These are phyloP conservation scores for Ciconia maguari DNA, from an alignment of 2,113 vertebrate species.

Conservation along the genomic window DNA sequence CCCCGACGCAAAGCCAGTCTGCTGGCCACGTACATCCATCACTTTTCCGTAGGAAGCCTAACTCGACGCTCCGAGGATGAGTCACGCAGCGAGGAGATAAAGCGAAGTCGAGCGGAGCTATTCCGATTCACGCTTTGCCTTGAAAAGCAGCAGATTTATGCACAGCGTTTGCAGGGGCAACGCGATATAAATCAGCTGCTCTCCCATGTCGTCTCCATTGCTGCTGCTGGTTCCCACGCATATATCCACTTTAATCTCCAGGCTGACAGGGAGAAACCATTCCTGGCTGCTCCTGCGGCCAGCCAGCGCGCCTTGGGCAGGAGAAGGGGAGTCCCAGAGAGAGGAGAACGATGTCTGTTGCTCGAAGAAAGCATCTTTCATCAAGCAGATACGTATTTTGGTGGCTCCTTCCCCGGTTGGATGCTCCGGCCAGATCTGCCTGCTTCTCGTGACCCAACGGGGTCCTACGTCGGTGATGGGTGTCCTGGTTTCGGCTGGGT, in stretches of 20 bases:
- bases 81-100: background rate
- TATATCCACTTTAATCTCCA: background rate
- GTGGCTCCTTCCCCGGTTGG: background rate
- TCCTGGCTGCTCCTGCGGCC: background rate
- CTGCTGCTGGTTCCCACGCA: background rate
- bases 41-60: background rate
- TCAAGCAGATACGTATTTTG: background rate
- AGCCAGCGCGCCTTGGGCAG: background rate
- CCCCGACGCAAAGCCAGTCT: accelerated
- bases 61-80: accelerated
- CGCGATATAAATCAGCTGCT: background rate
- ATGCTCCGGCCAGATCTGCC: background rate
- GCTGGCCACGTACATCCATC: accelerated
- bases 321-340: background rate
- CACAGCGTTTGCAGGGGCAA: background rate
- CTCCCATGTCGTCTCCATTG: background rate
- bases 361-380: background rate
- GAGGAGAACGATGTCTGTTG: background rate
- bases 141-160: background rate
- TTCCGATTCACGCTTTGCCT: background rate
- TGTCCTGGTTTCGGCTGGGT: background rate
- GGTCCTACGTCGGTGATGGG: accelerated
- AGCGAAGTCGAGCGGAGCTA: background rate
- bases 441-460: background rate
- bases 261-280: background rate